phyloP scores from a whole-genome alignment of 2,113 vertebrate species.

The Nasalis larvatus region DNA sequence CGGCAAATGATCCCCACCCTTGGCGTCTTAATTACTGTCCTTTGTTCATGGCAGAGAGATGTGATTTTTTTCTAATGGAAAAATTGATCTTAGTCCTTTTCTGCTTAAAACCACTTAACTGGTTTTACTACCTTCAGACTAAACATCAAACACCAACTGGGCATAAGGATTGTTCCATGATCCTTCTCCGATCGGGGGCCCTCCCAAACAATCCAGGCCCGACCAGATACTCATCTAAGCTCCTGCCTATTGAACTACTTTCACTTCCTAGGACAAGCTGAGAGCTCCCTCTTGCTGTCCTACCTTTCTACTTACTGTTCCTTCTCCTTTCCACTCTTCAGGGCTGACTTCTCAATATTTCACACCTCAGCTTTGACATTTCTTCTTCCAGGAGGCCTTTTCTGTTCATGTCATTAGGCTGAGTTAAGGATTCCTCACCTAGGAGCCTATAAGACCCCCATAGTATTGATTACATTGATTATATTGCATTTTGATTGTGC shows the following conservation, averaged over 20 bases:
- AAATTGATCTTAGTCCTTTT: neutral
- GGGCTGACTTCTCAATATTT: neutral
- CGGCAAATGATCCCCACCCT: neutral
- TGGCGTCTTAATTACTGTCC: neutral
- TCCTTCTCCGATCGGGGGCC: neutral
- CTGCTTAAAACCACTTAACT: neutral
- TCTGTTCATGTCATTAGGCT: neutral
- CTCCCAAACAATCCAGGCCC: neutral
- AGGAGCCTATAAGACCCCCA: neutral
- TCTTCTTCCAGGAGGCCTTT: neutral
- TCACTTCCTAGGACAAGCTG: neutral
- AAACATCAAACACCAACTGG: neutral
- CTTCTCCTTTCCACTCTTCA: neutral
- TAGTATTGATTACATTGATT: neutral
- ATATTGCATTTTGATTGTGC: neutral
- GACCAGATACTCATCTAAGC: neutral
- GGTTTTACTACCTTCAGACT: neutral
- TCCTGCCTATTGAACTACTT: neutral
- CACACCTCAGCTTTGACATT: neutral
- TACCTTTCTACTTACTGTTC: neutral
- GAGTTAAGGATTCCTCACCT: neutral
- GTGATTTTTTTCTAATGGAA: conserved; percentile 13
- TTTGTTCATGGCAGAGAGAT: neutral
- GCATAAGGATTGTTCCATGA: neutral
- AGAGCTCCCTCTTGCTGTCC: neutral